Base-by-base conservation (phyloP, 2,888 invertebrate genomes). In the Cistogaster globosa region DNA sequence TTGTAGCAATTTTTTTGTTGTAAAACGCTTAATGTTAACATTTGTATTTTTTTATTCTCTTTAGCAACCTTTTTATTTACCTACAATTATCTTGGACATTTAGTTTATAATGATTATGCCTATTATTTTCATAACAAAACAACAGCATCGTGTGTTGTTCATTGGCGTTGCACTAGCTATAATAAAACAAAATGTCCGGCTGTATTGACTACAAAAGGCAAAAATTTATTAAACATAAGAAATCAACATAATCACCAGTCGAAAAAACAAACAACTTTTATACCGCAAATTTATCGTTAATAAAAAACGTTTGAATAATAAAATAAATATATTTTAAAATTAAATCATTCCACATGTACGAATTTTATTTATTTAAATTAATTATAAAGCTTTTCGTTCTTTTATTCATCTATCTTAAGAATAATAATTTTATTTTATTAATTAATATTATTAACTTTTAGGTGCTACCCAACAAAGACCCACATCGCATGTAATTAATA, bases 31-130 rank as follows among this genome's bases (percentile, higher is more conserved):
- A 48, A n/a, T n/a, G 3, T 16, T 3, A 6, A 14, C 16, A 16
- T 18, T 42, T 74, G 16, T 60, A 9, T 74, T 63, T 72, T 36
- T 74, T 76, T 3, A 53, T 42, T 67, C 45, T 32, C 11, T 18
- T 18, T 65, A 84, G 84, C 63, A 12, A 20, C 18, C 0, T 32
- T 45, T 48, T 16, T 82, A 12, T 82, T 90, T 65, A 87, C 86
- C n/a, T 92, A 93, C 79, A 92, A 92, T 62, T 90, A 87, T 68
- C 90, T 91, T 0, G 92, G 92, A 0, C 90, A 92, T 58, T 87
- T 93, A 68, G 88, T 93, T 5, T 89, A 90, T 79, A 83, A 90
- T 8, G 89, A 89, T n/a, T 88, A 89, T 78, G 88, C 89, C 0
- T 93, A 88, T 75, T 89, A 89, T 22, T 88, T 90, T 11, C 88